Evolutionary conservation across 2,113 vertebrate genomes (phyloP).

Genomic region (Podarcis muralis): DNA sequence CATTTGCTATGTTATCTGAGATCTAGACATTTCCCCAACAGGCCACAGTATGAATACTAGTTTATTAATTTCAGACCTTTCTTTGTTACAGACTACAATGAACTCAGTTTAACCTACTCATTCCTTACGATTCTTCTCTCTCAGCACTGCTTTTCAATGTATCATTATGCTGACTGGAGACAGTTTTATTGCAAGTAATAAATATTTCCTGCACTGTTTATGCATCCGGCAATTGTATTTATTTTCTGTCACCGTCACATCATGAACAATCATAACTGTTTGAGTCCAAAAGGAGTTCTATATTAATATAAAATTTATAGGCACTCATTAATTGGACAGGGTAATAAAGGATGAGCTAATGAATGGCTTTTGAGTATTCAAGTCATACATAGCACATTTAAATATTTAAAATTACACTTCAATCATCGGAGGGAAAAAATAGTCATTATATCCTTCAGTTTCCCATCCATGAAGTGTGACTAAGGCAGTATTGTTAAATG

Average conservation of each 20-base stretch:
- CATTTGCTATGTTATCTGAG: not conserved
- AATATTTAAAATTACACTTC: conserved; percentile 32
- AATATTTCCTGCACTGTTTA: conserved; percentile 35
- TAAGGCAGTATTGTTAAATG: not conserved
- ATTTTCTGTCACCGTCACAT: conserved; percentile 36
- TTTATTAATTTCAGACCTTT: not conserved
- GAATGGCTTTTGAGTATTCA: conserved; percentile 35
- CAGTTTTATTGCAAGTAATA: conserved; percentile 43
- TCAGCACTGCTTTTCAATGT: conserved; percentile 10
- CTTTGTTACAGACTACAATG: not conserved
- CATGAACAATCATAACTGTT: conserved; percentile 31
- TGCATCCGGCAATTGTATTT: conserved; percentile 44
- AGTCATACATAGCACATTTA: conserved; percentile 21
- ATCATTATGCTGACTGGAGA: conserved; percentile 17
- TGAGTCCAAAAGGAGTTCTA: conserved; percentile 45
- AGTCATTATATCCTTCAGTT: not conserved
- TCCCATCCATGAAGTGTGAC: not conserved
- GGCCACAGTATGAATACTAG: not conserved
- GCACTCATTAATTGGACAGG: conserved; percentile 40
- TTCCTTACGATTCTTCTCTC: not conserved
- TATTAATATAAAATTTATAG: conserved; percentile 54
- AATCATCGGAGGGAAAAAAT: not conserved
- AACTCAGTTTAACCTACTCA: conserved; percentile 19
- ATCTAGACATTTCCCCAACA: not conserved
- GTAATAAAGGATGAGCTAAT: conserved; percentile 43